Base-by-base conservation (phyloP, 2,888 invertebrate genomes). In the Hoplodrina blanda region DNA sequence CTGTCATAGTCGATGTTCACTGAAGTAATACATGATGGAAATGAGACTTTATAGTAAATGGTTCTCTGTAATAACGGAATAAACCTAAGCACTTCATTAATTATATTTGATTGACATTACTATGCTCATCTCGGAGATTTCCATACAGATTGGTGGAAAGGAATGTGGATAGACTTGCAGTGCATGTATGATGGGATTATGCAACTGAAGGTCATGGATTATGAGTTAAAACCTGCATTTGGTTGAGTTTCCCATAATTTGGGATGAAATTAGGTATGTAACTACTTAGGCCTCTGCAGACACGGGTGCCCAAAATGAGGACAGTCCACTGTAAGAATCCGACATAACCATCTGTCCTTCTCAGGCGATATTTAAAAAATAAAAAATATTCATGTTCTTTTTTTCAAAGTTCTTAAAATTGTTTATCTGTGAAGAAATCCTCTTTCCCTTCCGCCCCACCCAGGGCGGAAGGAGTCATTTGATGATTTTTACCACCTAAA, bases 91-190 rank as follows among this genome's bases (percentile, higher is more conserved):
- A 41, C 53, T 61, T 25, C 54, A 62, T 73, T 30, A 59, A 5
- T 60, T 33, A 59, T 37, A 8, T 41, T 62, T 55, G 46, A 55
- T 61, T 30, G 37, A 49, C 20, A 59, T 62, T 54, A 53, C 7
- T 50, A 62, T 50, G 57, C 33, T 30, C 50, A 59, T 49, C 44
- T 30, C 37, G 54, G 57, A 59, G 57, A 79, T 76, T 76, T 76
- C 59, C 76, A 73, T 78, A 66, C 19, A 17, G 50, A 66, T 74
- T 30, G 19, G 19, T 15, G 10, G 49, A 54, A 13, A 41, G 25
- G 56, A 44, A 57, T 25, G 49, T 30, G 44, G 44, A 37, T 46
- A 61, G 25, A 10, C 19, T 56, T 75, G 63, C 13, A 37, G 37
- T 25, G 4, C 2, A 41, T 59, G 56, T 10, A 11, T 53, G 20